Percentiles rank a stretch among this genome's conserved stretches.
Evolutionary conservation across 2,113 vertebrate species (phyloP).

Genomic region (Piprites chloris): DNA sequence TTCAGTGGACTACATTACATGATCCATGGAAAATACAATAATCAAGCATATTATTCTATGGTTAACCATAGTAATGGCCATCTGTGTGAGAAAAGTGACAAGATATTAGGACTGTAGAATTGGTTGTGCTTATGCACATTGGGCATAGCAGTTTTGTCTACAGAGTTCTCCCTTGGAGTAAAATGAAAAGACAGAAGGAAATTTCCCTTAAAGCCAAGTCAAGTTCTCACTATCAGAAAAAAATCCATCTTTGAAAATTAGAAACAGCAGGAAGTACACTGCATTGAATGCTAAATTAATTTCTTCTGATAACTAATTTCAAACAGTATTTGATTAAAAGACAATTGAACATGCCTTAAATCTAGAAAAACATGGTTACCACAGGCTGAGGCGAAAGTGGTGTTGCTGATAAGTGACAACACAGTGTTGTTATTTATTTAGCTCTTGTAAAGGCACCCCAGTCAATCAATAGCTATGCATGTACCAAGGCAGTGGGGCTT

Average conservation of each 20-base stretch:
- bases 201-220: background rate
- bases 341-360: conserved; percentile 46
- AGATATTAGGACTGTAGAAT: background rate
- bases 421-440: conserved; percentile 60
- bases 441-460: conserved; percentile 57
- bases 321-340: conserved; percentile 55
- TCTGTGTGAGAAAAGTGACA: background rate
- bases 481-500: conserved; percentile 72
- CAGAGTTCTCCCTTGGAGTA: background rate
- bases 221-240: background rate
- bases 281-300: conserved; percentile 39
- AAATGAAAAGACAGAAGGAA: background rate
- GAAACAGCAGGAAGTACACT: conserved; percentile 20
- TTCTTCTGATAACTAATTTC: conserved; percentile 44
- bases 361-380: conserved; percentile 30
- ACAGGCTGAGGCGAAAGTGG: background rate
- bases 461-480: conserved; percentile 75
- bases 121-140: background rate
- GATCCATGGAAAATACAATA: background rate
- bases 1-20: background rate
- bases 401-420: conserved; percentile 62
- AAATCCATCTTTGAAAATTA: conserved; percentile 46
- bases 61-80: background rate
- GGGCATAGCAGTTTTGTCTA: background rate
- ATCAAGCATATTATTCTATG: background rate